Conservation (phyloP, 92 coral and sea anemone species). For the Anthopleura xanthogrammica region DNA sequence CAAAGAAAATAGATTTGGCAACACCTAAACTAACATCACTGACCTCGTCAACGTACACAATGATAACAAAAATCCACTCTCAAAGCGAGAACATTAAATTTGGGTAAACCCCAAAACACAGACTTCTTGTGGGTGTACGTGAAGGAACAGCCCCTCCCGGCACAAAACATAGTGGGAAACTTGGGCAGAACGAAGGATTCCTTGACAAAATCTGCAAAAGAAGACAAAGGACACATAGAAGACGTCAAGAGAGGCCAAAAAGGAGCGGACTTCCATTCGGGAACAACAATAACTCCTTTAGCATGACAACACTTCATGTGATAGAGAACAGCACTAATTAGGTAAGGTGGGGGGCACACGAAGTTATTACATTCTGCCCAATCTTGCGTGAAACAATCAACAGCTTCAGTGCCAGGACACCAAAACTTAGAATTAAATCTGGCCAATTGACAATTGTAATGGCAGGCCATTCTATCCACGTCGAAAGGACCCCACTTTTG, state of each 20-base stretch:
- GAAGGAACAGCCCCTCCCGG: conserved; percentile 38
- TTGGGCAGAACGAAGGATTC: conserved; percentile 32
- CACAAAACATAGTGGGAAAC: conserved; percentile 16
- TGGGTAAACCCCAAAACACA: conserved; percentile 41
- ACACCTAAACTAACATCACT: too few relatives aligned
- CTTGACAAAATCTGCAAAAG: conserved; percentile 33
- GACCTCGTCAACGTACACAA: too few relatives aligned
- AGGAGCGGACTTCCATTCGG: conserved; percentile 36
- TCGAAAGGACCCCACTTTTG: conserved; percentile 51
- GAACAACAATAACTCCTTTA: conserved; percentile 38
- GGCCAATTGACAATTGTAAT: conserved; percentile 35
- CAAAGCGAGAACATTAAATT: conserved; percentile 47
- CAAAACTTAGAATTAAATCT: conserved; percentile 50
- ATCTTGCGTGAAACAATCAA: conserved; percentile 60
- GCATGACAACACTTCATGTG: conserved; percentile 50
- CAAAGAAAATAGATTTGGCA: neutral
- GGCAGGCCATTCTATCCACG: conserved; percentile 52
- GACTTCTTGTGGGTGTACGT: conserved; percentile 19
- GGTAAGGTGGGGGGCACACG: conserved; percentile 48
- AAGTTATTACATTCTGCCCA: conserved; percentile 39
- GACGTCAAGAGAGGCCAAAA: conserved; percentile 51
- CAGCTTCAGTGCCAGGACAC: conserved; percentile 58
- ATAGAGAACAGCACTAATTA: conserved; percentile 39
- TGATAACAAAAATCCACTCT: conserved; percentile 22
- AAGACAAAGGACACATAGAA: neutral